These are phyloP conservation scores for Cephus cinctus DNA, from an alignment of 1,140 invertebrate species.

Conservation along the genomic window DNA sequence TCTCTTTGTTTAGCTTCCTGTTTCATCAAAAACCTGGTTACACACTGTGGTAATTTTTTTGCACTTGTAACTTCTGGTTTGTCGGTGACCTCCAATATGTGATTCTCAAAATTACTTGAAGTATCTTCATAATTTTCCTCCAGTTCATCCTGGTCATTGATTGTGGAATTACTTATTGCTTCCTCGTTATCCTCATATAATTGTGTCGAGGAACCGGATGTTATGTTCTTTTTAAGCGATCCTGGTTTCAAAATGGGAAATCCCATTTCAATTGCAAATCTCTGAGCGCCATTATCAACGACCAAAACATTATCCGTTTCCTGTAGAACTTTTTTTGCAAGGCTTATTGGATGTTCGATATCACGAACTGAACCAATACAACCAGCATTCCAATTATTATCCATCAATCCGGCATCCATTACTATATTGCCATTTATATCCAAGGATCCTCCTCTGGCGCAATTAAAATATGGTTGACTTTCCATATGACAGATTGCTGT, in stretches of 20 bases:
- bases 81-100: no score
- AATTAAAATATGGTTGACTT: conserved; percentile 8
- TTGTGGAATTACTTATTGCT: conserved; percentile 11
- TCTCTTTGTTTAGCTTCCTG: not conserved
- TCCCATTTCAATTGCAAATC: conserved; percentile 14
- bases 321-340: conserved; percentile 13
- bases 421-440: not conserved
- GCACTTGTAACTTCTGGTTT: not conserved
- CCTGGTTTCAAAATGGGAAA: conserved; percentile 16
- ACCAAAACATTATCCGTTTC: not conserved
- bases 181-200: not conserved
- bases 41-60: not conserved
- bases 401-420: not conserved
- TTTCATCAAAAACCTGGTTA: not conserved
- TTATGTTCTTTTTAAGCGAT: not conserved
- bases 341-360: conserved; percentile 19
- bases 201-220: not conserved
- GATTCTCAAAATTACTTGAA: no score
- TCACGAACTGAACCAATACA: not conserved
- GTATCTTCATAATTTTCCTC: not conserved
- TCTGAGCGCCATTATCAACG: not conserved
- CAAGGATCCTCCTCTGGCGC: not conserved
- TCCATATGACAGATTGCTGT: conserved; percentile 17
- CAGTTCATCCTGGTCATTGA: not conserved
- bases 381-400: not conserved